phyloP scores from a whole-genome alignment of 2,797 vertebrate species.

The Phrynocephalus forsythii region DNA sequence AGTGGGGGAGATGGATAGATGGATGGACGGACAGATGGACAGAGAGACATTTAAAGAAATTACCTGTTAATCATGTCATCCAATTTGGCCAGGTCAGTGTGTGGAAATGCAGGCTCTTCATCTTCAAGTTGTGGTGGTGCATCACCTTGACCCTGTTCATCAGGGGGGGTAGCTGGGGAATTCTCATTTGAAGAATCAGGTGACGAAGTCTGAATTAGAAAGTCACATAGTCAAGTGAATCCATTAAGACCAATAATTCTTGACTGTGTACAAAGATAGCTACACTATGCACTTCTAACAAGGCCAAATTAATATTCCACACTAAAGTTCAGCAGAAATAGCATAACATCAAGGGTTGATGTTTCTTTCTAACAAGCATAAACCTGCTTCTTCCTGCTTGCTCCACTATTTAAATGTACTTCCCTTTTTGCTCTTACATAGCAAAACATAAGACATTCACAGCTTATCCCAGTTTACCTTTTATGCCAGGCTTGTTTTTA shows the following conservation, averaged over 20 bases:
- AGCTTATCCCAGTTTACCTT: not conserved
- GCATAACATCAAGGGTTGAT: not conserved
- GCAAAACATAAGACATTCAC: not conserved
- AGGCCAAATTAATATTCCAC: too few relatives aligned
- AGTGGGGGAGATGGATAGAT: not conserved
- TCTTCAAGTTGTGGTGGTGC: conserved; percentile 93
- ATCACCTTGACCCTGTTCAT: conserved; percentile 93
- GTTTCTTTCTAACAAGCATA: too few relatives aligned
- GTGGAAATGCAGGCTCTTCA: conserved; percentile 98
- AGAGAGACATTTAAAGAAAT: conserved; percentile 16
- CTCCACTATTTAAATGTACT: not conserved
- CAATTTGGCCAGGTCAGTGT: conserved; percentile 98
- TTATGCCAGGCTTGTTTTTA: not conserved
- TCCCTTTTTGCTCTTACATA: not conserved
- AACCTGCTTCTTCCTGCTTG: not conserved
- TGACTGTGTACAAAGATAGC: not conserved
- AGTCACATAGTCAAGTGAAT: conserved; percentile 43
- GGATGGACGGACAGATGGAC: not conserved
- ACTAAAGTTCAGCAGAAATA: not conserved
- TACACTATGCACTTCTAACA: too few relatives aligned
- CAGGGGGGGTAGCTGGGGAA: conserved; percentile 96
- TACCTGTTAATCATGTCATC: conserved; percentile 99
- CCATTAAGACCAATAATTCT: not conserved
- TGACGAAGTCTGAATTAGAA: conserved; percentile 88
- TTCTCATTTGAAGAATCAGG: conserved; percentile 99